Evolutionary conservation across 2,888 invertebrate genomes (phyloP).

Genomic region (Xylophagus ater): DNA sequence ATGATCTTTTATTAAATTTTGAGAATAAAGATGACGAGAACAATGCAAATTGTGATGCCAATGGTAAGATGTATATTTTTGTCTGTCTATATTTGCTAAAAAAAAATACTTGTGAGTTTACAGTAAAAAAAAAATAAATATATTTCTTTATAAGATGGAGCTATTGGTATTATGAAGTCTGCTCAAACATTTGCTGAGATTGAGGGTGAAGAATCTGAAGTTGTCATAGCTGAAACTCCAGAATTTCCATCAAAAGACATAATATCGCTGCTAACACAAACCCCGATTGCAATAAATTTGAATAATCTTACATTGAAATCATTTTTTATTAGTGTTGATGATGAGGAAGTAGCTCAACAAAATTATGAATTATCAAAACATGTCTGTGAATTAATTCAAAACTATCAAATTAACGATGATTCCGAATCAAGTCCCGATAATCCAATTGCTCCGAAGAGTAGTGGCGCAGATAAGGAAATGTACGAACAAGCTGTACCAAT

Average conservation of each 20-base stretch:
- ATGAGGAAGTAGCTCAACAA: slow-evolving; percentile 41
- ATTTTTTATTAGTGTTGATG: slow-evolving; percentile 50
- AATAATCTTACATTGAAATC: slow-evolving; percentile 41
- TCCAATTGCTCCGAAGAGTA: slow-evolving; percentile 21
- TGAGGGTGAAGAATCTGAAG: slow-evolving; percentile 70
- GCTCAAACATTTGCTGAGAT: slow-evolving; percentile 63
- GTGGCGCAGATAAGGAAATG: slow-evolving; percentile 42
- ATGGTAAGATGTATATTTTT: slow-evolving; percentile 14
- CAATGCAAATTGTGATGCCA: slow-evolving; percentile 39
- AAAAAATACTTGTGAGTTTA: no score
- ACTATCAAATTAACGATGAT: slow-evolving; percentile 47
- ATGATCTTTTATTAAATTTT: slow-evolving; percentile 45
- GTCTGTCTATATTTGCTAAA: no score
- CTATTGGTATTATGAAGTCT: slow-evolving; percentile 46
- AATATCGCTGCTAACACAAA: slow-evolving; percentile 58
- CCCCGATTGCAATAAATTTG: slow-evolving; percentile 34
- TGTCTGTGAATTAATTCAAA: slow-evolving; percentile 49
- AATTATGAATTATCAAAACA: slow-evolving; percentile 43
- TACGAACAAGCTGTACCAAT: slow-evolving; percentile 70
- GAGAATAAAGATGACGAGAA: slow-evolving; percentile 49
- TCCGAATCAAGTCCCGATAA: slow-evolving; percentile 21
- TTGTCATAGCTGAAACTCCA: slow-evolving; percentile 66
- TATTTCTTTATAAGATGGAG: slow-evolving; percentile 33
- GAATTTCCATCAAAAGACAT: slow-evolving; percentile 58
- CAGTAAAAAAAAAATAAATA: background rate